These are phyloP conservation scores for Sebastes nivosus DNA, from an alignment of 2,797 vertebrate species.

Conservation along the genomic window DNA sequence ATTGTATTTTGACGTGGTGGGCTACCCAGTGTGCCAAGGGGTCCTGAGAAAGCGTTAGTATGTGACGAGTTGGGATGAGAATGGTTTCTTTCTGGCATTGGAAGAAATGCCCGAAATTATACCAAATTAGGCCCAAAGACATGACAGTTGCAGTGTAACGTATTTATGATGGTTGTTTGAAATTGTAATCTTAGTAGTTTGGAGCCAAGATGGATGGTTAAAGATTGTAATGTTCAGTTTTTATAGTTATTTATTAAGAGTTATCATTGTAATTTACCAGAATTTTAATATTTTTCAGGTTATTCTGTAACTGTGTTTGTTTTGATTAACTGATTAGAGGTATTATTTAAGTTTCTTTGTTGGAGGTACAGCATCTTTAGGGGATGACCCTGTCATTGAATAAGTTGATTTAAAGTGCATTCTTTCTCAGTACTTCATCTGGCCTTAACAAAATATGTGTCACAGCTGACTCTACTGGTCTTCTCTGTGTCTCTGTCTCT, in stretches of 20 bases:
- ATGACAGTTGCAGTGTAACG: neutral
- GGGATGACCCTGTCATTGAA: neutral
- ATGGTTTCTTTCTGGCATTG: neutral
- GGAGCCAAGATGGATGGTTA: neutral
- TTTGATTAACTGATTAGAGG: neutral
- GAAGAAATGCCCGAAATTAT: neutral
- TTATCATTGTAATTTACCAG: neutral
- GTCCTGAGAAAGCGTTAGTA: no score
- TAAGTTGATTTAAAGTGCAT: neutral
- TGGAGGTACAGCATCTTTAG: neutral
- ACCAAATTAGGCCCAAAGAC: neutral
- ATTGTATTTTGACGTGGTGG: no score
- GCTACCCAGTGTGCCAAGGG: no score
- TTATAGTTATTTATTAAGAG: neutral
- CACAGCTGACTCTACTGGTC: neutral
- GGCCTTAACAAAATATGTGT: neutral
- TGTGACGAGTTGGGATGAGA: no score
- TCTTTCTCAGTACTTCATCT: neutral
- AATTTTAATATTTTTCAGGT: neutral
- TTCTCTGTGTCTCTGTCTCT: neutral
- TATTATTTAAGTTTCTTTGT: neutral
- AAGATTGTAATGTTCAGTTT: neutral
- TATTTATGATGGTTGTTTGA: neutral
- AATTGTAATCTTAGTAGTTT: neutral
- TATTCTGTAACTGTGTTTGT: neutral